Base-by-base conservation (phyloP, 2,113 vertebrate genomes). In the human region DNA sequence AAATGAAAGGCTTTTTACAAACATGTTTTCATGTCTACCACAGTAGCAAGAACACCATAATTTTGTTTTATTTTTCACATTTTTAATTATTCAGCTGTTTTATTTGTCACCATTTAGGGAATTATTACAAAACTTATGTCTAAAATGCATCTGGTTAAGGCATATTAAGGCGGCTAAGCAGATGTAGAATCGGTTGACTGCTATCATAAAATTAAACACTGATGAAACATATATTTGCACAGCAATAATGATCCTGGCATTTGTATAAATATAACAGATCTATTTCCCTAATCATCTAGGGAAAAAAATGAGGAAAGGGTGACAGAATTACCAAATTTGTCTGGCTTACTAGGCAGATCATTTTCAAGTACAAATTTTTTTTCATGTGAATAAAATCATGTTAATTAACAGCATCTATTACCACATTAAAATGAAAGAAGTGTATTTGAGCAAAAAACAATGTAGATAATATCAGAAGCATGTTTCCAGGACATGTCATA, bases 61-160 rank as follows among this genome's bases (percentile, higher is more conserved):
- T 94, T 89, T 94, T 94, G 70, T 90, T 96, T 97, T 97, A 87
- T 94, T 98, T 98, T 97, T 86, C 83, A 89, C 40, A 94, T 78
- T 97, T 88, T 95, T 97, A 96, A 98, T 98, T 98, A 98, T 97
- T 98, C 96, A 95, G 93, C 95, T 97, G 32, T 88, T 98, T 92
- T 96, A 48, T 96, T 96, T 98, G 93, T 97, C 95, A 92, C 43
- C 48, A 93, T 88, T 97, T 96, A 78, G 96, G 78, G 38, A 81
- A 90, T 97, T 98, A 96, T 83, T 97, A 61, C 72, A 98, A 97
- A 96, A 93, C 94, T 88, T 98, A 97, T 89, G 94, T 94, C 94
- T 97, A 94, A 52, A 97, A 72, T 79, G 70, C 87, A 95, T 91
- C 84, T 98, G 96, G 97, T 97, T 91, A 96, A 94, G 95, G 96